These are phyloP conservation scores for Alligator sinensis DNA, from an alignment of 2,113 vertebrate genomes.

Conservation along the genomic window DNA sequence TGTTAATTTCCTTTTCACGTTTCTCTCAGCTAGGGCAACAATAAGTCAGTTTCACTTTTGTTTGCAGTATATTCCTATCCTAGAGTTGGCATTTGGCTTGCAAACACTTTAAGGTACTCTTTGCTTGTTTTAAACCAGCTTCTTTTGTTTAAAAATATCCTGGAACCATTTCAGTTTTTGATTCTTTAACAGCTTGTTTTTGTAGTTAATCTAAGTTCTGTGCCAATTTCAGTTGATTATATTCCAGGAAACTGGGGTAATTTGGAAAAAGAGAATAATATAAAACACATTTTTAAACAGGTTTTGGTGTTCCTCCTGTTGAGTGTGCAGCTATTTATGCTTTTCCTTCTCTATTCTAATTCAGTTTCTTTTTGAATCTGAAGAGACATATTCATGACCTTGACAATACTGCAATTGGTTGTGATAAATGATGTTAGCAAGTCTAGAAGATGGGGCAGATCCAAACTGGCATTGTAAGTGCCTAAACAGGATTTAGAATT, in stretches of 20 bases:
- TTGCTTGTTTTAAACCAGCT: neutral
- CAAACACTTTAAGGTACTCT: neutral
- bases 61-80: neutral
- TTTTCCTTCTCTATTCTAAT: neutral
- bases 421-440: neutral
- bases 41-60: neutral
- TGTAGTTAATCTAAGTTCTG: neutral
- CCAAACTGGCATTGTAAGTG: too few relatives aligned
- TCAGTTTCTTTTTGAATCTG: neutral
- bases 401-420: neutral
- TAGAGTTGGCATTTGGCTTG: neutral
- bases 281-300: neutral
- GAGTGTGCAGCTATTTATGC: neutral
- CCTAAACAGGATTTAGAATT: too few relatives aligned
- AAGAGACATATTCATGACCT: neutral
- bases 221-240: neutral
- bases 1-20: neutral
- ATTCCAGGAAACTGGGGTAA: neutral
- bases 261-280: neutral
- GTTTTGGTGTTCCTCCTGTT: neutral
- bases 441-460: neutral
- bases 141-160: neutral
- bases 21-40: neutral
- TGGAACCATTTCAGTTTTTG: neutral
- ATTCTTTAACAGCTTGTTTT: neutral